Evolutionary conservation across 2,888 invertebrate species (phyloP).

Genomic region (Tipula helvola): DNA sequence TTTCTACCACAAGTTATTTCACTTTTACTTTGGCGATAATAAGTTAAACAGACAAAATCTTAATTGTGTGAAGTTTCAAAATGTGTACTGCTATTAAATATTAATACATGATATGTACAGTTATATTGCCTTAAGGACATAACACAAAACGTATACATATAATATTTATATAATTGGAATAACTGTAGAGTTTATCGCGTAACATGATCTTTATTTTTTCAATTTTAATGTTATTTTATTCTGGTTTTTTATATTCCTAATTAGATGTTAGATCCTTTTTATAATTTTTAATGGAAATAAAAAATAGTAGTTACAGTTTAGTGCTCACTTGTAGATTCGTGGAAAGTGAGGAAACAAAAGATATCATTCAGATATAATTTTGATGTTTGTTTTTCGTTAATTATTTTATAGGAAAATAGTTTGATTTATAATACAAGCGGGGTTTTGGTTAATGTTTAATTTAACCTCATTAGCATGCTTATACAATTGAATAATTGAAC

Average conservation of each 20-base stretch:
- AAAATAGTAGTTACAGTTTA: background rate
- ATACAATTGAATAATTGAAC: no score
- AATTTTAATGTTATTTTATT: background rate
- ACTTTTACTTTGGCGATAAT: background rate
- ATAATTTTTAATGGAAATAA: background rate
- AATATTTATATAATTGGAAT: background rate
- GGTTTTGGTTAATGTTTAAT: no score
- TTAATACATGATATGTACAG: no score
- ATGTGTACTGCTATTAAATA: no score
- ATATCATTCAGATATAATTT: no score
- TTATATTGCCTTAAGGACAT: background rate
- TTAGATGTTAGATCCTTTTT: background rate
- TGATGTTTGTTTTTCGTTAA: no score
- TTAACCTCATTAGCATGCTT: no score
- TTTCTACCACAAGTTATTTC: no score
- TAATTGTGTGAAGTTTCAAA: background rate
- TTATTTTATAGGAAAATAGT: no score
- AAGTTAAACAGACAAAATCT: background rate
- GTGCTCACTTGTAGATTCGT: background rate
- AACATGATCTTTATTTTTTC: background rate
- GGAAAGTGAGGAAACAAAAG: no score
- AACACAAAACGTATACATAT: background rate
- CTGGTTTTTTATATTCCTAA: background rate
- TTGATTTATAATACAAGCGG: no score
- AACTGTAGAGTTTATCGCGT: background rate